phyloP scores from a whole-genome alignment of 2,113 vertebrate genomes.

The Grammomys surdaster region DNA sequence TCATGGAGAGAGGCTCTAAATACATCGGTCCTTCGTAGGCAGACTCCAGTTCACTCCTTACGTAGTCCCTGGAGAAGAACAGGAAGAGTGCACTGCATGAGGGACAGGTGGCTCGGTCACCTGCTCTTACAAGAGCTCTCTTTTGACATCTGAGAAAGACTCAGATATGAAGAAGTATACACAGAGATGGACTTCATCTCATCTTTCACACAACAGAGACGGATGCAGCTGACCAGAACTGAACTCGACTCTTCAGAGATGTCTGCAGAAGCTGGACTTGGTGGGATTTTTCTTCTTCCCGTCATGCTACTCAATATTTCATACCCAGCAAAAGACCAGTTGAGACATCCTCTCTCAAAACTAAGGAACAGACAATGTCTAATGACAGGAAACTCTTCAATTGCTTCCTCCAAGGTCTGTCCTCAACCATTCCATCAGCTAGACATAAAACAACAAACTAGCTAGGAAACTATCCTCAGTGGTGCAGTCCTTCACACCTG shows the following conservation, averaged over 20 bases:
- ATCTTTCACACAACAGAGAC: background rate
- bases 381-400: background rate
- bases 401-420: constrained; percentile 1
- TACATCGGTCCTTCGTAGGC: constrained; percentile 97
- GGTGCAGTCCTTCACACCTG: background rate
- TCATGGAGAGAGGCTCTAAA: constrained; percentile 97
- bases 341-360: background rate
- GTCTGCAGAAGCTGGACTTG: background rate
- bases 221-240: background rate
- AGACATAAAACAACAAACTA: constrained; percentile 22
- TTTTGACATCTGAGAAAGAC: background rate
- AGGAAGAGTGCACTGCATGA: constrained; percentile 54
- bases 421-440: background rate
- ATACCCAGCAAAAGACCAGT: background rate
- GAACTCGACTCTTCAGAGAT: background rate
- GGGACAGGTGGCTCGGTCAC: background rate
- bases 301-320: constrained; percentile 30
- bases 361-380: background rate
- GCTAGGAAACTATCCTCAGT: constrained; percentile 23
- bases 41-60: constrained; percentile 96
- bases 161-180: background rate
- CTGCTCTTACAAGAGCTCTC: background rate
- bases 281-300: constrained; percentile 24
- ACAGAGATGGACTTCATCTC: background rate
- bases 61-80: constrained; percentile 93